phyloP scores from a whole-genome alignment of 1,140 invertebrate genomes.

The Diploscapter pachys region DNA sequence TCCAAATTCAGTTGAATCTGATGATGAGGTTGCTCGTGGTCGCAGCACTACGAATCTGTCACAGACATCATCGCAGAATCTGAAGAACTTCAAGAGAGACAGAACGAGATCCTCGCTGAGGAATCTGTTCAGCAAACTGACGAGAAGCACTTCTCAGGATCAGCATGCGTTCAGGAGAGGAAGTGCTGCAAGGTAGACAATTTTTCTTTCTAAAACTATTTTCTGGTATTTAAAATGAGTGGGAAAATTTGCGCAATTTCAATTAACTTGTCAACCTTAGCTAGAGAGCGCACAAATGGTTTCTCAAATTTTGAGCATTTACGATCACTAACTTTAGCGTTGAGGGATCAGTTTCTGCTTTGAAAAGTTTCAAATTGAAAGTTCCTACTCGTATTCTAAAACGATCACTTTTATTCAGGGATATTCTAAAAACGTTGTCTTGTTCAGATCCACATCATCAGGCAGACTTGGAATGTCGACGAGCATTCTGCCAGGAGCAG shows the following conservation, averaged over 20 bases:
- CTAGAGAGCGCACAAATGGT: too few relatives aligned
- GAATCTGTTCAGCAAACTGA: slow-evolving; percentile 63
- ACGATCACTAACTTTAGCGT: too few relatives aligned
- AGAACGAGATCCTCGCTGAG: slow-evolving; percentile 49
- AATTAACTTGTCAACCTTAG: too few relatives aligned
- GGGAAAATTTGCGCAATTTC: too few relatives aligned
- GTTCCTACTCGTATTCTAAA: too few relatives aligned
- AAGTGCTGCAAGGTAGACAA: slow-evolving; percentile 22
- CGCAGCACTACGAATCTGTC: slow-evolving; percentile 23
- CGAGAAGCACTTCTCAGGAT: slow-evolving; percentile 70
- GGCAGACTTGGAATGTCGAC: slow-evolving; percentile 68
- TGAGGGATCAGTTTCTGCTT: too few relatives aligned
- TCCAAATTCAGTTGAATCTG: slow-evolving; percentile 46
- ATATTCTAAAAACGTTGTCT: slow-evolving; percentile 45
- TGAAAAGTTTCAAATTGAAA: too few relatives aligned
- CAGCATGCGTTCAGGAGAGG: slow-evolving; percentile 63
- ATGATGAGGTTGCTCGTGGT: slow-evolving; percentile 49
- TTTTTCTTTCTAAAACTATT: background rate
- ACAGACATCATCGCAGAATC: slow-evolving; percentile 25
- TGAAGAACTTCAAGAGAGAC: slow-evolving; percentile 48
- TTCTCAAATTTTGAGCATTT: too few relatives aligned
- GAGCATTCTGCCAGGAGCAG: slow-evolving; percentile 32
- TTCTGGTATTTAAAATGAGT: too few relatives aligned
- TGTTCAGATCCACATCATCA: slow-evolving; percentile 73
- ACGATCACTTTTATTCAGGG: too few relatives aligned